Base-by-base conservation (phyloP, 2,113 vertebrate genomes). In the Lophotis ruficrista region DNA sequence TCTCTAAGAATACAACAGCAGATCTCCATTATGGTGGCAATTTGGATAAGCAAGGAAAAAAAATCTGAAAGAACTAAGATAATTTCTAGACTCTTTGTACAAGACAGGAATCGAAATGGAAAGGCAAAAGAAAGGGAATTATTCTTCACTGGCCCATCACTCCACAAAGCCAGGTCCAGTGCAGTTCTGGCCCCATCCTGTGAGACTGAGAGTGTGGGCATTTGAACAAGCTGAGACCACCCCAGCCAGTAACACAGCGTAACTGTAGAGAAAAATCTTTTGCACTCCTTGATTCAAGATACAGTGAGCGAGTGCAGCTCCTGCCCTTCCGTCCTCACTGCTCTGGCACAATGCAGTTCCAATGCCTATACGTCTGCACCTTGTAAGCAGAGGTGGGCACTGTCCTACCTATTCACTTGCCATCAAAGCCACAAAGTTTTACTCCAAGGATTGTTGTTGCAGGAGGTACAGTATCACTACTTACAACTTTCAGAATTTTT, bases 321-420 rank as follows among this genome's bases (percentile, higher is more conserved):
- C 19, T 37, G 2, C 19, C 11, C 9, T 56, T 61, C 47, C 20
- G 22, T 77, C 24, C 28, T 19, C 77, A 23, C n/a, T 1, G 1
- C 11, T 70, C 77, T 38, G 77, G 28, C 22, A 33, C 60, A 50
- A 6, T 3, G 4, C 10, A 22, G 2, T 37, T 6, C n/a, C 33
- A 12, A 1, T 30, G 14, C 37, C 56, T 62, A 1, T 5, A 0
- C 4, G 7, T 18, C 20, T 58, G 20, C 3, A 30, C 27, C 38
- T 48, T 33, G 18, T 23, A 45, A 45, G 58, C 12, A 35, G 68
- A 45, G 12, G 9, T 9, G 31, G 35, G 5, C 21, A 72, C 30
- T 28, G 35, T 28, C 25, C 13, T 47, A 24, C 23, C 22, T 57
- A 9, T 23, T 65, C 50, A 37, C 14, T 38, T 12, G 9, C 41